Conservation (phyloP, 2,113 vertebrate genomes). For the Reinhardtius hippoglossoides region DNA sequence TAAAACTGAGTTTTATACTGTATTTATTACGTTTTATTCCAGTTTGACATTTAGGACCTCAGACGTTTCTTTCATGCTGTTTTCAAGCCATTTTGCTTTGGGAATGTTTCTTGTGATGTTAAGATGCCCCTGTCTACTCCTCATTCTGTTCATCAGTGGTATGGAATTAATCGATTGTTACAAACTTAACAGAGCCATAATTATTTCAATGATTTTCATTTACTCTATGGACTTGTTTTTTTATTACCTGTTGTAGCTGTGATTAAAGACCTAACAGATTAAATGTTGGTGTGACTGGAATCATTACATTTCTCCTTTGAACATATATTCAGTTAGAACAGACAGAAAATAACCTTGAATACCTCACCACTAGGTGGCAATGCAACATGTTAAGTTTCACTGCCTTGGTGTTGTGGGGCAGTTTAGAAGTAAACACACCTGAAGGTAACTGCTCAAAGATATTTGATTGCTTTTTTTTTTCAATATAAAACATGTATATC, state of each 20-base stretch:
- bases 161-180: background rate
- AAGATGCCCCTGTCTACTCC: background rate
- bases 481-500: too few species aligned
- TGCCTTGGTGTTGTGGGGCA: background rate
- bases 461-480: too few species aligned
- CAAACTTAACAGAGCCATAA: conserved; percentile 27
- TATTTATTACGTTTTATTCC: conserved; percentile 71
- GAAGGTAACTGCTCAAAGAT: too few species aligned
- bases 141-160: conserved; percentile 10
- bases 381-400: background rate
- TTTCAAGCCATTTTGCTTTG: conserved; percentile 22
- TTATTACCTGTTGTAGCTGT: conserved; percentile 22
- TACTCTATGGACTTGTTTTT: conserved; percentile 3
- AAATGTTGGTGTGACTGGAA: background rate
- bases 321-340: too few species aligned
- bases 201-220: conserved; percentile 21
- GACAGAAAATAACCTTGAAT: too few species aligned
- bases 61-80: background rate
- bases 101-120: background rate
- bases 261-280: conserved; percentile 45
- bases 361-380: conserved; percentile 54
- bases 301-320: background rate
- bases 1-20: conserved; percentile 60
- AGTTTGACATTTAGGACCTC: conserved; percentile 23
- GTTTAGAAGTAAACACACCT: too few species aligned